Conservation (phyloP, 2,888 invertebrate species). For the Corbicula japonica region DNA sequence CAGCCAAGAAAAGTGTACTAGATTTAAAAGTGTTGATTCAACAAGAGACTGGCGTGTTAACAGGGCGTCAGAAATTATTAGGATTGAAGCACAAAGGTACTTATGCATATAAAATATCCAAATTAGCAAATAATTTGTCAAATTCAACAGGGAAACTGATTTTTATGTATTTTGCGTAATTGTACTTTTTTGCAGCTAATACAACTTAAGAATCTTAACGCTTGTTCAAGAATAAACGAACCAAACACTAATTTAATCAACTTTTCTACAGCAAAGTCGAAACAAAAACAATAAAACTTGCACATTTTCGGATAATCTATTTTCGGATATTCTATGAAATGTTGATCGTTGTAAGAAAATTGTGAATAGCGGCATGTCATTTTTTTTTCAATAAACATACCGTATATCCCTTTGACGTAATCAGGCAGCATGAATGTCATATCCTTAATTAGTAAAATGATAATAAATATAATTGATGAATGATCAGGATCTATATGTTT, state of each 20-base stretch:
- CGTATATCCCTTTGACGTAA: too few relatives aligned
- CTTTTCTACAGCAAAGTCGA: slow-evolving; percentile 11
- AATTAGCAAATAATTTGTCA: not conserved
- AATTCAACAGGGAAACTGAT: not conserved
- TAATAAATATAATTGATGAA: too few relatives aligned
- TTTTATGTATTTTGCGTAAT: not conserved
- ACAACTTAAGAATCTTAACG: too few relatives aligned
- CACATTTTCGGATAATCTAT: not conserved
- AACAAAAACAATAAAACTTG: slow-evolving; percentile 1
- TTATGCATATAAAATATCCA: not conserved
- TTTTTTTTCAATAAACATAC: too few relatives aligned
- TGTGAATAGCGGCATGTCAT: too few relatives aligned
- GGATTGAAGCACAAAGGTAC: slow-evolving; percentile 97
- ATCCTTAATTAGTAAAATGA: too few relatives aligned
- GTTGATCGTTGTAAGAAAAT: too few relatives aligned
- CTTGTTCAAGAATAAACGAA: too few relatives aligned
- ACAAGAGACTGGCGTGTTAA: slow-evolving; percentile 95
- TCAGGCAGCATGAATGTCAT: too few relatives aligned
- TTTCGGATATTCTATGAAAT: slow-evolving; percentile 9
- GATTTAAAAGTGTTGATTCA: slow-evolving; percentile 94
- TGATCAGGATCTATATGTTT: too few relatives aligned
- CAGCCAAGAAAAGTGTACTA: slow-evolving; percentile 92
- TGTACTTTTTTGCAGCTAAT: too few relatives aligned
- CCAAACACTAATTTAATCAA: not conserved
- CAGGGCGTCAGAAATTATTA: slow-evolving; percentile 96